Base-by-base conservation (phyloP, 1,140 invertebrate genomes). In the Helicorthomorpha holstii region DNA sequence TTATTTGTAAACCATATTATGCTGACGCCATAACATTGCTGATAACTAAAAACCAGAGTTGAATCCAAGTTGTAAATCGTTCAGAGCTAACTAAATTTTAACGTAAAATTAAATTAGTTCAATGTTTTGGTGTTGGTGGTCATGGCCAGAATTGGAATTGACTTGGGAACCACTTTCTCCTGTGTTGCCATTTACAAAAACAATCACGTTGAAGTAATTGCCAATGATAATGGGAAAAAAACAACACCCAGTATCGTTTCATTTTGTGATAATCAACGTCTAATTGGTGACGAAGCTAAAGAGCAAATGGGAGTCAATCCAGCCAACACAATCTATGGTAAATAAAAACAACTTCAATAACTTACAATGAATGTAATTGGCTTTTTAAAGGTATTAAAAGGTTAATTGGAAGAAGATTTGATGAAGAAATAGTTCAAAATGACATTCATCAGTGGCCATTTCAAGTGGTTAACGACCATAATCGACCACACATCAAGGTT, bases 241-340 rank as follows among this genome's bases (percentile, higher is more conserved):
- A 74, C 72, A n/a, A 73, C 72, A 29, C 72, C 72, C 1, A 69
- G 66, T 41, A 72, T 73, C 59, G 73, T 73, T 1, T 71, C 73
- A 25, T 73, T 75, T 58, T 73, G 67, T 41, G 69, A 73, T 57
- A 64, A 60, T 3, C 72, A 73, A 48, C 63, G 70, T 51, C 58
- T 74, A 3, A 69, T 73, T 50, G 71, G 71, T 38, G 71, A 73
- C 62, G 68, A 66, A 22, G 72, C 71, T 23, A 73, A 73, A 56
- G 70, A 70, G 55, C 72, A 74, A 57, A 69, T 68, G 14, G 69
- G 68, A 43, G 68, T 69, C 61, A 72, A 72, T 54, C 69, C 70
- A 24, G 54, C 56, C 49, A 72, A 71, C 59, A 72, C 69, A 52
- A 21, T 64, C 57, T 59, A 55, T 56, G 71, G 44, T 46, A 46